These are phyloP conservation scores for Tachina fera DNA, from an alignment of 2,888 invertebrate genomes.

Conservation along the genomic window DNA sequence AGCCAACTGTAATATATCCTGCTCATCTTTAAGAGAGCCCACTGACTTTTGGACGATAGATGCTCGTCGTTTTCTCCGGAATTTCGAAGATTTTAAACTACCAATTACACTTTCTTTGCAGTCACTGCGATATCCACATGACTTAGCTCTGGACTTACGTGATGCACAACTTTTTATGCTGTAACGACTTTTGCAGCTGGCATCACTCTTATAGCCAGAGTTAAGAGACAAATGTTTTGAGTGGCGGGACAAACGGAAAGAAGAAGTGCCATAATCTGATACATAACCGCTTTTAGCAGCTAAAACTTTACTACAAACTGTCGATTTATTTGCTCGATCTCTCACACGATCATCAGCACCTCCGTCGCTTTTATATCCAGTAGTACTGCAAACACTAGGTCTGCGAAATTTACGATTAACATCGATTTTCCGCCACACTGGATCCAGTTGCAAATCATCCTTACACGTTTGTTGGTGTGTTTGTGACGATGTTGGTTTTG, in stretches of 20 bases:
- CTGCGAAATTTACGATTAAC: conserved; percentile 86
- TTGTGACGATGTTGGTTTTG: background rate
- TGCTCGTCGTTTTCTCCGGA: conserved; percentile 79
- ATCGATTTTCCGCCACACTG: conserved; percentile 87
- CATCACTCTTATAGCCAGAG: conserved; percentile 86
- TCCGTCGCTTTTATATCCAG: conserved; percentile 86
- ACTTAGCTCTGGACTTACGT: conserved; percentile 84
- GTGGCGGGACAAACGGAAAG: conserved; percentile 74
- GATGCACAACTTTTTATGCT: conserved; percentile 85
- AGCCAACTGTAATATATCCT: conserved; percentile 85
- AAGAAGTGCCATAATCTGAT: conserved; percentile 85
- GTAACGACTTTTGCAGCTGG: conserved; percentile 86
- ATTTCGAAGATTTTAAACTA: conserved; percentile 81
- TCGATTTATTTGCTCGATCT: conserved; percentile 75
- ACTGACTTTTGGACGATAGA: conserved; percentile 83
- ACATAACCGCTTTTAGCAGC: conserved; percentile 84
- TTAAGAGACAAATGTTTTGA: conserved; percentile 77
- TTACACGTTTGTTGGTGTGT: conserved; percentile 78
- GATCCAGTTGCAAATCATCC: conserved; percentile 85
- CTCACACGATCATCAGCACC: conserved; percentile 67
- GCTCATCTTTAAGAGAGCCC: conserved; percentile 82
- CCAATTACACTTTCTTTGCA: conserved; percentile 75
- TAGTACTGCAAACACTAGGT: conserved; percentile 83
- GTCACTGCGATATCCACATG: conserved; percentile 81
- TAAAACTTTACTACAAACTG: conserved; percentile 83